Conservation (phyloP, 1,140 invertebrate species). For the Papilio polyxenes region DNA sequence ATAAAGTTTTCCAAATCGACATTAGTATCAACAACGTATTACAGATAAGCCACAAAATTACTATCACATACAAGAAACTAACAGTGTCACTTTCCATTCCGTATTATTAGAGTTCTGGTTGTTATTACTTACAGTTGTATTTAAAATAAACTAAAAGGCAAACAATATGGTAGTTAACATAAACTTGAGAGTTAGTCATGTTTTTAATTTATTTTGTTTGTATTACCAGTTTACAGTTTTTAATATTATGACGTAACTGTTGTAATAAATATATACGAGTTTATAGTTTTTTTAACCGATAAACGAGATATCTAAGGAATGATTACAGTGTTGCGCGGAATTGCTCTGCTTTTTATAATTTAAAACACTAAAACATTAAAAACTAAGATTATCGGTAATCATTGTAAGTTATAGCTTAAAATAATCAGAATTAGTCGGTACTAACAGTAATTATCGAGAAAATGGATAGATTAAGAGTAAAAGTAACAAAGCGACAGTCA, state of each 20-base stretch:
- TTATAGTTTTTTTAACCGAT: neutral
- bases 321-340: neutral
- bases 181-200: neutral
- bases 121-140: neutral
- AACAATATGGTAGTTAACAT: neutral
- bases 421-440: neutral
- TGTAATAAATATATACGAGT: neutral
- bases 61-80: neutral
- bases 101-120: neutral
- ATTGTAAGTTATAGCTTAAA: neutral
- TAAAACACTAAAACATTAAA: neutral
- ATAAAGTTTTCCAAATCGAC: neutral
- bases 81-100: neutral
- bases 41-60: neutral
- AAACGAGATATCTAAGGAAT: neutral
- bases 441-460: neutral
- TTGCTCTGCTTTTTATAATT: neutral
- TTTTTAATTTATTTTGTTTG: neutral
- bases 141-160: neutral
- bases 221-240: neutral
- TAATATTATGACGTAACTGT: neutral
- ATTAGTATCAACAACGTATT: neutral
- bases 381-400: neutral
- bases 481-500: slow-evolving; percentile 62
- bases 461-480: slow-evolving; percentile 71